Base-by-base conservation (phyloP, 2,113 vertebrate species). In the Tringa solitaria region DNA sequence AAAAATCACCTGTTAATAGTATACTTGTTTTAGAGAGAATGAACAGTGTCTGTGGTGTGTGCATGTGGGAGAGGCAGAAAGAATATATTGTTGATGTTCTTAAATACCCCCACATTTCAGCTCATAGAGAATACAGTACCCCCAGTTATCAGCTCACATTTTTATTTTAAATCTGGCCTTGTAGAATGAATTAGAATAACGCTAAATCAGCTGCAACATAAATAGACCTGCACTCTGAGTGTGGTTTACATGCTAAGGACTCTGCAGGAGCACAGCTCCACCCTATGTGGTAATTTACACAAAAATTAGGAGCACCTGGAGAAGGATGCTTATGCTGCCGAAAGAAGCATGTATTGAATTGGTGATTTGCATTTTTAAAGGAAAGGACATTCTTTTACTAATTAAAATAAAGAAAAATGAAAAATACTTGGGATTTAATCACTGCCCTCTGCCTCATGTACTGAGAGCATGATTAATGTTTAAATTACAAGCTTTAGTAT, bases 241-340 rank as follows among this genome's bases (percentile, higher is more conserved):
- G 87, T 93, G 94, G 79, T 96, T 85, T 93, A 88, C 78, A 88
- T 91, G 81, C 61, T 86, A 91, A 96, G 78, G 86, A 72, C 86
- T 82, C 89, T 72, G 73, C 1, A 0, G 78, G 80, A 94, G 75
- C 80, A 53, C 61, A 86, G 75, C 86, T 93, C 92, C 43, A 23
- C 68, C 93, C 59, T 7, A 32, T 67, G 76, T 72, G 84, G 67
- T 93, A 63, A 95, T 93, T 75, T 84, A 90, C 63, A 37, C 69
- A 89, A 56, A 93, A 93, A 84, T 93, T 72, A 93, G 87, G 90
- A 92, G 28, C 80, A 93, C 72, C 39, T 89, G 51, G 41, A 75
- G 51, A 76, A 86, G 80, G 60, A 81, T 72, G 77, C 78, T 83
- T 86, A 86, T 84, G 90, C 70, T 95, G 86, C 85, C 94, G 96